Base-by-base conservation (phyloP, 2,797 vertebrate species). In the Nothura maculosa region DNA sequence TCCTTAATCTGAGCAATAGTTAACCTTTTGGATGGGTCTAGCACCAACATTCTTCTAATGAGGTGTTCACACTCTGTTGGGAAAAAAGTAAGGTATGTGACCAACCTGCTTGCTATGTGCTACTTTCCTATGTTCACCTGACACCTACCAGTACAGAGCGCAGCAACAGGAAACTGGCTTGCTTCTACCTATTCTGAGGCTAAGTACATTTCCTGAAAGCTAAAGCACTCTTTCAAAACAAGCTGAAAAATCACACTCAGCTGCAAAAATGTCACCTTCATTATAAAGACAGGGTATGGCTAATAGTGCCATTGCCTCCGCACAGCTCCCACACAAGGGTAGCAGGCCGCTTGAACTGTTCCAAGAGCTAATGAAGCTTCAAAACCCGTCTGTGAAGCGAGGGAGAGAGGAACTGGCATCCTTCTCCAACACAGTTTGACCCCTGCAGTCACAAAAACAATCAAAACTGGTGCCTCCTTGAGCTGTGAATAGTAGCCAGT, bases 1-100 rank as follows among this genome's bases (percentile, higher is more conserved):
- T 99, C 99, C 97, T 99, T 99, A 92, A 99, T 99, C 97, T 99
- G 99, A 64, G 98, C 98, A 92, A 99, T 98, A 18, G 98, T 99
- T 77, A 99, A 97, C 27, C 99, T 98, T 96, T 99, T 99, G 62
- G 98, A 99, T 0, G 99, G 99, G 94, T 99, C 99, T 85, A 99
- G 97, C 17, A 99, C 99, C 98, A 99, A 87, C 99, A 99, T 99
- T 86, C 99, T 98, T 89, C 99, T 98, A 94, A 99, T 99, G 85
- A 99, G 98, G 97, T 99, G 99, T 91, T 99, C 99, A 95, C 99
- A 99, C 95, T 99, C 99, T 99, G 95, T 42, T 20, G 4, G 32
- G 48, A 36, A 9, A 1, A 15, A 6, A 40, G 40, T 22, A 50
- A 55, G n/a, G 76, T 34, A 50, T 58, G 50, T 86, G 62, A 42